Conservation (phyloP, 2,797 vertebrate genomes). For the Macrochelys suwanniensis region DNA sequence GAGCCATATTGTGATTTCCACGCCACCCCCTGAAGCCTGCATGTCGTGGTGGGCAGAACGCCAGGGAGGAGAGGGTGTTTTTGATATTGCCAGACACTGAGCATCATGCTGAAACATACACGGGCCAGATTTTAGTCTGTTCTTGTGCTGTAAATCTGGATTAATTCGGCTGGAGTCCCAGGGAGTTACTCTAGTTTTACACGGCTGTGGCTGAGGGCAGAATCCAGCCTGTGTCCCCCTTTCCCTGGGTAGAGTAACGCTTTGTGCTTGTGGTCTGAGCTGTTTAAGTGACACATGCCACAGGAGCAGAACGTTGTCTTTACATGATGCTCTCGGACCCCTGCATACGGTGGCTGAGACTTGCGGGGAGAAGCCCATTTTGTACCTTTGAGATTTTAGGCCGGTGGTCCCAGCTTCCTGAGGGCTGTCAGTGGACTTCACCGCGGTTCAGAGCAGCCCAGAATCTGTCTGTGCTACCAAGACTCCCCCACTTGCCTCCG, state of each 20-base stretch:
- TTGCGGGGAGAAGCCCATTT: not conserved
- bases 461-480: not conserved
- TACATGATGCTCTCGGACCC: not conserved
- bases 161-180: not conserved
- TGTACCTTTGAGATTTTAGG: not conserved
- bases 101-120: not conserved
- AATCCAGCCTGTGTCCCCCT: not conserved
- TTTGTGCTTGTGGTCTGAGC: not conserved
- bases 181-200: not conserved
- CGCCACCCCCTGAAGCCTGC: not conserved
- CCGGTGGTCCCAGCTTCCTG: not conserved
- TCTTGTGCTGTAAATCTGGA: not conserved
- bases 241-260: not conserved
- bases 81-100: not conserved
- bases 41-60: not conserved
- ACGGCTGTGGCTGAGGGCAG: not conserved
- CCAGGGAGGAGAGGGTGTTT: not conserved
- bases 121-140: not conserved
- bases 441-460: not conserved
- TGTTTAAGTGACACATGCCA: not conserved
- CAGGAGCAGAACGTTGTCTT: not conserved
- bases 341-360: not conserved
- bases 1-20: not conserved
- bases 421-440: not conserved
- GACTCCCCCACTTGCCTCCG: not conserved